Conservation (phyloP, 2,113 vertebrate species). For the Merops nubicus region DNA sequence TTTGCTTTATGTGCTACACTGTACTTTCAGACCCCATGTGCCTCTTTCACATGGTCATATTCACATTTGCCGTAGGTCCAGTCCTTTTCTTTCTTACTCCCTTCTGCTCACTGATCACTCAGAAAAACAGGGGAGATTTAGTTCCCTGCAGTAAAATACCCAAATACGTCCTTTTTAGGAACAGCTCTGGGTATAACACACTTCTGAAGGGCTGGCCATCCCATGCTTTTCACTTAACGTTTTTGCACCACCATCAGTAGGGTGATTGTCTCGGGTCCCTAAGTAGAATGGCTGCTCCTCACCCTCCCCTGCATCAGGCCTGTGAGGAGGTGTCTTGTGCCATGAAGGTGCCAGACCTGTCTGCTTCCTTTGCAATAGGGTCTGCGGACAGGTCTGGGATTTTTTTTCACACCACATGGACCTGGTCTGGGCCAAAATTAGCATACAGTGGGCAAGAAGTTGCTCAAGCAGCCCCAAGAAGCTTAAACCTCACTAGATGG, state of each 20-base stretch:
- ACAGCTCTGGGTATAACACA: background rate
- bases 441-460: accelerated
- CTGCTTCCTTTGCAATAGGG: background rate
- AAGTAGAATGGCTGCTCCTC: accelerated
- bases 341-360: background rate
- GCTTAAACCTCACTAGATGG: background rate
- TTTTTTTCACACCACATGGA: background rate
- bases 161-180: background rate
- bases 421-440: background rate
- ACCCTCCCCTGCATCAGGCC: background rate
- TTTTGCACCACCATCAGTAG: background rate
- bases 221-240: accelerated
- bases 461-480: background rate
- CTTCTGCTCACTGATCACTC: background rate
- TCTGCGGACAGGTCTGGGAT: accelerated
- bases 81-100: background rate
- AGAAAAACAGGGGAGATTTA: background rate
- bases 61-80: too few species aligned
- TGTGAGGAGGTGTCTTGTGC: background rate
- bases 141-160: background rate
- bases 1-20: background rate
- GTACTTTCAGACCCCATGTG: background rate
- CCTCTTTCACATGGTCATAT: too few species aligned
- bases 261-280: background rate
- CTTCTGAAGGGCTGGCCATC: background rate